Base-by-base conservation (phyloP, 2,888 invertebrate species). In the Palloptera scutellata region DNA sequence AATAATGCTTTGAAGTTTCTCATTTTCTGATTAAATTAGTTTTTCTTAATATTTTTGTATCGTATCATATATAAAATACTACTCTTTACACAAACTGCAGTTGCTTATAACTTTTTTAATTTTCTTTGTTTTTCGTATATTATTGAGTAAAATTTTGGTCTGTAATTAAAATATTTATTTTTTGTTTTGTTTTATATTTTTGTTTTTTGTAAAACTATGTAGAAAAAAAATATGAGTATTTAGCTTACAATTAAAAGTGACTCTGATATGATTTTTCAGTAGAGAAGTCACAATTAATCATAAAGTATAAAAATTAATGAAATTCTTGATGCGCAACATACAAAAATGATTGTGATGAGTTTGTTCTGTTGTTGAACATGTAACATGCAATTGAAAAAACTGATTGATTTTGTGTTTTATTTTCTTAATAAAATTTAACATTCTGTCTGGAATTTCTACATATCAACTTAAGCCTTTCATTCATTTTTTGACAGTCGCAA, bases 1-100 rank as follows among this genome's bases (percentile, higher is more conserved):
- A 63, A 20, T 63, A 63, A 63, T 63, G 63, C 63, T 54, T 63
- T 43, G 20, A 43, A 63, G 45, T 63, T 53, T 15, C 53, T 63
- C 19, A 43, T n/a, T n/a, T 48, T 61, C 43, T 13, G 15, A 13
- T 11, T 30, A 30, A 4, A 19, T 40, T 42, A n/a, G 41, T 59
- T 6, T 41, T 43, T 17, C 17, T 10, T 61, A 61, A 57, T 19
- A 19, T 13, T 57, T 57, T 57, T 57, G n/a, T 58, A 11, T 43
- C 8, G 43, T 45, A 8, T 30, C 12, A 60, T 45, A 19, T 43
- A 48, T 17, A 19, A 43, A 48, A 30, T 42, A 58, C 15, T 42
- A 11, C 15, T 58, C 42, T 58, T 13, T 58, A 58, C 43, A 58
- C 19, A 58, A 42, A 20, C 8, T 57, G 13, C 19, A 2, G 48